Base-by-base conservation (phyloP, 2,113 vertebrate species). In the Salvelinus namaycush region DNA sequence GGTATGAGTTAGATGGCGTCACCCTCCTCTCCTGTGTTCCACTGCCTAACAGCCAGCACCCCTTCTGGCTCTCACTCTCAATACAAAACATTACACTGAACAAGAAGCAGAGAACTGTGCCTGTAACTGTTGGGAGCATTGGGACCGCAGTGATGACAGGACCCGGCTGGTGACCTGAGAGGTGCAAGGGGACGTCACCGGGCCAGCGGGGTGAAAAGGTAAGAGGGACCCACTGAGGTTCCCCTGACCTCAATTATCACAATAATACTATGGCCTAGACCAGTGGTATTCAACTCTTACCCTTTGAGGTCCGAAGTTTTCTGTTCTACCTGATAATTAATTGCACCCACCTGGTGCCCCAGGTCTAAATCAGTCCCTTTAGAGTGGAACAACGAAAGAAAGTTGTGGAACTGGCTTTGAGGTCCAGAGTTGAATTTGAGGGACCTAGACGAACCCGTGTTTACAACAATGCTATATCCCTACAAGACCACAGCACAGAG, bases 31-130 rank as follows among this genome's bases (percentile, higher is more conserved):
- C 39, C 22, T 26, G n/a, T 26, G n/a, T 24, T 12, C 62, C 62
- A 12, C 62, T 13, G 24, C 62, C 62, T 22, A 39, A 39, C 39
- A 39, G 39, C 39, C 62, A 27, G 5, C 16, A 12, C 66, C 27
- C 39, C 39, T 44, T 2, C 65, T 27, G 29, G 29, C 72, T 78
- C 77, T 81, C 71, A 29, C 6, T 57, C 49, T 68, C 27, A 72
- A 84, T 75, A 72, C 69, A 29, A 31, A 49, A 68, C 65, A 9
- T 57, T 82, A 22, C 29, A 39, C 76, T 65, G 80, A 80, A 85
- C 78, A 84, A 71, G 77, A 86, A 83, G 84, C 88, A 86, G 85
- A 82, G 72, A 73, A 73, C 74, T 70, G 82, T 77, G 86, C 76
- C 68, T 75, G 72, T 77, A 83, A 80, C 68, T 68, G 57, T 44